phyloP scores from a whole-genome alignment of 2,113 vertebrate genomes.

The Neoarius graeffei region DNA sequence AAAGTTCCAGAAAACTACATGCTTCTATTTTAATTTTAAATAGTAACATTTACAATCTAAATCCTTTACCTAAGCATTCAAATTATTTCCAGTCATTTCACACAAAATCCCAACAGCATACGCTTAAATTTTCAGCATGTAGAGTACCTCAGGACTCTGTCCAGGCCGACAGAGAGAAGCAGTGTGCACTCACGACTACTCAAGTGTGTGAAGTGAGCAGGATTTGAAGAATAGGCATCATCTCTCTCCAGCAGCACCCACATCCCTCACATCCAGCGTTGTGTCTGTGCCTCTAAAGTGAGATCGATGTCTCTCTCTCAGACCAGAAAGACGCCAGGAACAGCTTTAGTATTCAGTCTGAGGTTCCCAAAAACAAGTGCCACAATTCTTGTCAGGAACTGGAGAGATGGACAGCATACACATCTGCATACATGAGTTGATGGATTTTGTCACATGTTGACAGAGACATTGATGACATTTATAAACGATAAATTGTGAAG shows the following conservation, averaged over 20 bases:
- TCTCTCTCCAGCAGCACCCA: slow-evolving; percentile 72
- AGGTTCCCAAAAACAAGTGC: neutral
- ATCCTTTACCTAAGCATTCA: neutral
- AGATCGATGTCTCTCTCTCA: slow-evolving; percentile 85
- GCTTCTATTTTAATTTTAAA: neutral
- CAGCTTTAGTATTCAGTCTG: slow-evolving; percentile 27
- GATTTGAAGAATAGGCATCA: slow-evolving; percentile 79
- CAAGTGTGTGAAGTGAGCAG: slow-evolving; percentile 69
- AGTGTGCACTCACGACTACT: slow-evolving; percentile 22
- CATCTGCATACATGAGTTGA: too few species aligned
- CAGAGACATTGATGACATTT: neutral
- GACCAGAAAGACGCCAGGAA: slow-evolving; percentile 42
- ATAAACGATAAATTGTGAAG: neutral
- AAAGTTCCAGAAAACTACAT: neutral
- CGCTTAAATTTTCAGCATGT: neutral
- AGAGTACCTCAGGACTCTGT: neutral
- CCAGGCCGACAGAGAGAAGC: slow-evolving; percentile 2
- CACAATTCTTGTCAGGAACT: slow-evolving; percentile 18
- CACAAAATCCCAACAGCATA: neutral
- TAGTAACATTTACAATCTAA: neutral
- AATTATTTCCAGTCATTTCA: neutral
- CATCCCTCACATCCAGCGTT: slow-evolving; percentile 81
- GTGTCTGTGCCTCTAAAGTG: slow-evolving; percentile 78
- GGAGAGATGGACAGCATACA: neutral
- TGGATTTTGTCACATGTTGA: neutral